Evolutionary conservation across 2,797 vertebrate genomes (phyloP), one percentile per base, ranked within the genome.

Genomic region (Rhabdomys pumilio): DNA sequence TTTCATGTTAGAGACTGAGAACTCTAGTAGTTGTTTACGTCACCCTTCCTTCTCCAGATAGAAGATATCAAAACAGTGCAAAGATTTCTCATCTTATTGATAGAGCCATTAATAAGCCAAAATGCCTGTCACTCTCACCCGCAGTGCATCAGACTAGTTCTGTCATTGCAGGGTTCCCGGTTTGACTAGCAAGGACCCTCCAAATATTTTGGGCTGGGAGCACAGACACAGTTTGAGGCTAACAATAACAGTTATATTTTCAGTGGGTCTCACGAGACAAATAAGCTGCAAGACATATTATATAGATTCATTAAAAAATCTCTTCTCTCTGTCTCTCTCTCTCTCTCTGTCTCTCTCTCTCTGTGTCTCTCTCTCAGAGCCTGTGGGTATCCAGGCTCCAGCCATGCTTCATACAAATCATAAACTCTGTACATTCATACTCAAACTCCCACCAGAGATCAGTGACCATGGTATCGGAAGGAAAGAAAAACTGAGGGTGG

Each of bases 1-100:
- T 99, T 99, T 99, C 99, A 99, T 99, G 99, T 99, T 99, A 99
- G 99, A 99, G 99, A 99, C 99, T 98, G 99, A 99, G 99, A 99
- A 98, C 99, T 99, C 99, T 99, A 99, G 99, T 99, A 99, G 99
- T 99, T 99, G 99, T 99, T 99, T 99, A 99, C 99, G 99, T 99
- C 99, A 99, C 99, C 99, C 99, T 99, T 99, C 99, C 99, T 99
- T 99, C 99, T 99, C 99, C 99, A 99, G 99, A 99, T 99, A 99
- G 99, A 99, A 99, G 99, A 99, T 99, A 99, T 99, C 99, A 99
- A 99, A 99, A 99, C 99, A 99, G 99, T 99, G 99, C 99, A 99
- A 99, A 99, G 99, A 99, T 99, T 99, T 99, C 99, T 99, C 99
- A 99, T 99, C 99, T 99, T 99, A 99, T 99, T 99, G 99, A 99